Percentiles rank a stretch among this genome's conserved stretches.
These are phyloP conservation scores for Megalops atlanticus DNA, from an alignment of 2,113 vertebrate species.

Conservation along the genomic window DNA sequence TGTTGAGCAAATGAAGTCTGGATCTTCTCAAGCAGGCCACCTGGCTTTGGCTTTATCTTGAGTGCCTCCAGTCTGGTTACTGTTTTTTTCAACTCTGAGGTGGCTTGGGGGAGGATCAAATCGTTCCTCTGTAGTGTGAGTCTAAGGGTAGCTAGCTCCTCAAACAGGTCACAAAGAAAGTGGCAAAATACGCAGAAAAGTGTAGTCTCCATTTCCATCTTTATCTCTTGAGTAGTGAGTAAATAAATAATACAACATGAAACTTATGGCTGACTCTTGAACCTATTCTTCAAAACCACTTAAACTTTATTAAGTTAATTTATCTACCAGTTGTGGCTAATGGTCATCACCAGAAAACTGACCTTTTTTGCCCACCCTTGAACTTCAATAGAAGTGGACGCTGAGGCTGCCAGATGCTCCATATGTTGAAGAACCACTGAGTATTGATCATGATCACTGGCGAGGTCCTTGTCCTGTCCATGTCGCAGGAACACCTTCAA, in stretches of 20 bases:
- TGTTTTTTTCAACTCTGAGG: conserved; percentile 27
- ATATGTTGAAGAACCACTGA: conserved; percentile 19
- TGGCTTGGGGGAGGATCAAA: conserved; percentile 26
- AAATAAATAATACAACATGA: conserved; percentile 19
- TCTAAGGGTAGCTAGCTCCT: conserved; percentile 26
- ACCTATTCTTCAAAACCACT: conserved; percentile 7
- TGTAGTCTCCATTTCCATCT: conserved; percentile 23
- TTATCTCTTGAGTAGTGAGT: conserved; percentile 16
- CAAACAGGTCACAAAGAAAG: conserved; percentile 25
- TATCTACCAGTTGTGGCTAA: too few relatives aligned
- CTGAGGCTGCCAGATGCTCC: conserved; percentile 20
- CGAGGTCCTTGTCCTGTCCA: conserved; percentile 13
- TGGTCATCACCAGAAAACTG: conserved; percentile 9
- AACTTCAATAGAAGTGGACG: conserved; percentile 10
- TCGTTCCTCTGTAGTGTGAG: conserved; percentile 16
- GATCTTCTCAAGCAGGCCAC: too few relatives aligned
- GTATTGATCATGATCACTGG: conserved; percentile 26
- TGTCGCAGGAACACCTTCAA: conserved; percentile 29
- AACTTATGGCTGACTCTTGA: not conserved
- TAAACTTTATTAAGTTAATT: too few relatives aligned
- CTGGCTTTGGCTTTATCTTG: too few relatives aligned
- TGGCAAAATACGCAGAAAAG: conserved; percentile 28
- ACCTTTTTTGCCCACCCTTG: conserved; percentile 34
- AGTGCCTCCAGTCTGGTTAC: conserved; percentile 36
- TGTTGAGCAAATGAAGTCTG: too few relatives aligned